Conservation (phyloP, 1,140 invertebrate species). For the Pentalonia nigronervosa region DNA sequence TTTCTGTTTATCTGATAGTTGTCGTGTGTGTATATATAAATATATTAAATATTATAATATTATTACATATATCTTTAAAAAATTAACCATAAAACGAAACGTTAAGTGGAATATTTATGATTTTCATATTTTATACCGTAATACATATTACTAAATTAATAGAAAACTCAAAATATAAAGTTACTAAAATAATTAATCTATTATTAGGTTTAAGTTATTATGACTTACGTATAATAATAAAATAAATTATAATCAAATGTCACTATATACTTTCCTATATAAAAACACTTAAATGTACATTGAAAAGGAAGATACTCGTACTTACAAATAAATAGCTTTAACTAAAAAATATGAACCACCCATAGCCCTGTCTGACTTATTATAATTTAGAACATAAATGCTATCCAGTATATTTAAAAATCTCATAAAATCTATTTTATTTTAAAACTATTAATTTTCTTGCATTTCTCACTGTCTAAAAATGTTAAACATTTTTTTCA, state of each 20-base stretch:
- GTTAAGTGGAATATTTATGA: neutral
- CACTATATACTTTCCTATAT: neutral
- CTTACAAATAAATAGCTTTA: neutral
- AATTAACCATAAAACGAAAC: neutral
- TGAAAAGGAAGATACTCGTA: neutral
- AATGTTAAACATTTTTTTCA: neutral
- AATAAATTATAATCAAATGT: neutral
- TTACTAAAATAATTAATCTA: neutral
- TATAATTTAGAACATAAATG: neutral
- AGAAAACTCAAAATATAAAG: neutral
- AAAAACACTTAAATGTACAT: neutral
- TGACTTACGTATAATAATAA: neutral
- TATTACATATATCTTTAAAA: neutral
- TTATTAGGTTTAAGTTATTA: neutral
- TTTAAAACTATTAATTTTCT: neutral
- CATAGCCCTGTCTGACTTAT: no score
- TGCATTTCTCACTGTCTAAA: neutral
- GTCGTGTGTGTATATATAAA: neutral
- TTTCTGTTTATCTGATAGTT: neutral
- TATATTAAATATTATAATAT: neutral
- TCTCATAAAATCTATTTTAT: neutral
- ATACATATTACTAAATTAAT: neutral
- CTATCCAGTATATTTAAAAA: neutral
- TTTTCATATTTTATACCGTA: neutral
- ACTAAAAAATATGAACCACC: no score